Evolutionary conservation across 1,140 invertebrate genomes (phyloP), one percentile per base, ranked within the genome.

Genomic region (Diachasma alloeum): DNA sequence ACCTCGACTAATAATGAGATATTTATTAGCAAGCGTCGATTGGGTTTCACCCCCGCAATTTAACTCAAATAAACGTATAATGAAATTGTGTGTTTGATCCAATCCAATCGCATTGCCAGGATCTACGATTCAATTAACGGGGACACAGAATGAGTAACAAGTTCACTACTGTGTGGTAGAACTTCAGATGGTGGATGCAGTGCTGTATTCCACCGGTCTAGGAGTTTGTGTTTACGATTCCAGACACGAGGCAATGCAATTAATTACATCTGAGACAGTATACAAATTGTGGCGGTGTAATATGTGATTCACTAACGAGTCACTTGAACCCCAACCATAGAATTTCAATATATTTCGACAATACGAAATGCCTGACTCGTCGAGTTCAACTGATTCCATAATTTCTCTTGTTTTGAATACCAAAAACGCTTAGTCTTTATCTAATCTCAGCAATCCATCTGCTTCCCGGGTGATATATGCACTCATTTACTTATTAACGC

Each of bases 21-120:
- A 56, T 56, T 17, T 31, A 63, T 63, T 31, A 63, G 59, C 19
- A 19, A 53, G 15, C 24, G 24, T 26, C 24, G 22, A 63, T 53
- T 6, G 48, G 6, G 17, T 53, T 53, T 19, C 10, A 63, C 11
- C 24, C 2, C 24, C 59, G 19, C 59, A 63, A 63, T 63, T 63
- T 24, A 63, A 63, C 59, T 63, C 22, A 63, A 63, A 63, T 63
- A 63, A 63, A 31, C 59, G 59, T 63, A 63, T 63, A 63, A 63
- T 63, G 22, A 63, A 24, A 63, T 63, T 63, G 59, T 63, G 24
- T 63, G 59, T 63, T 63, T 63, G 59, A 26, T 63, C 59, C 19
- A 63, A 63, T 63, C 59, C 59, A 26, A 63, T 63, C 19, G 24
- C 59, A 63, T 63, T 63, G 19, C 59, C 19, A 19, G 59, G 19